These are phyloP conservation scores for Zenarchopterus dispar DNA, from an alignment of 2,797 vertebrate species.

Conservation along the genomic window DNA sequence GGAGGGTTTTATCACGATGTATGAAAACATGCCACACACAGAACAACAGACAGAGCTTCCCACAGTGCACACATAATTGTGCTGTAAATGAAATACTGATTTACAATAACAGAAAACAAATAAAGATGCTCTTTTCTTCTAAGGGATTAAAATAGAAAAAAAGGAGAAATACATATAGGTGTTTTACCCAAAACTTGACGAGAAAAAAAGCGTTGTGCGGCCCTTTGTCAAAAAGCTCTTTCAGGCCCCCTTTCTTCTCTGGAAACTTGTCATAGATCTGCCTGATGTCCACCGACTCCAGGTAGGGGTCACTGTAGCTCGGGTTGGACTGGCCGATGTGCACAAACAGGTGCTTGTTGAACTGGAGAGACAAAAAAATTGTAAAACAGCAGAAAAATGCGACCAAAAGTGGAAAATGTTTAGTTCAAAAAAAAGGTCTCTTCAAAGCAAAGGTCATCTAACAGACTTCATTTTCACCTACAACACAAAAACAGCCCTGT, in stretches of 20 bases:
- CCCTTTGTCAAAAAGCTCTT: slow-evolving; percentile 95
- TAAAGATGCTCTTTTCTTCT: not conserved
- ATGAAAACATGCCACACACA: slow-evolving; percentile 8
- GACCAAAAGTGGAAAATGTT: slow-evolving; percentile 40
- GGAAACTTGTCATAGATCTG: slow-evolving; percentile 99
- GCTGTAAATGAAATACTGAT: slow-evolving; percentile 1
- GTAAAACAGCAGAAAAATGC: slow-evolving; percentile 8
- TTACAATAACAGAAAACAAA: not conserved
- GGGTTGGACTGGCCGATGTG: slow-evolving; percentile 95
- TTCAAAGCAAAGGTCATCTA: no score
- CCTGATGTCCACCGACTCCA: slow-evolving; percentile 94
- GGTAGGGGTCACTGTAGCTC: slow-evolving; percentile 89
- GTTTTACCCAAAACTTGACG: slow-evolving; percentile 96
- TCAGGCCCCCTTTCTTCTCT: slow-evolving; percentile 94
- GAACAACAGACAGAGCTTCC: not conserved
- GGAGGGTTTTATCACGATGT: slow-evolving; percentile 33
- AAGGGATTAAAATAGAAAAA: not conserved
- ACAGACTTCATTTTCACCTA: no score
- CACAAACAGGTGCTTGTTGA: slow-evolving; percentile 95
- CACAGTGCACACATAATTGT: not conserved
- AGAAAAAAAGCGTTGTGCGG: slow-evolving; percentile 94
- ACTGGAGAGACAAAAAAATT: slow-evolving; percentile 76
- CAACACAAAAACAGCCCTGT: no score
- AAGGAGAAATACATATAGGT: not conserved
- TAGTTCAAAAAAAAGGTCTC: no score